These are phyloP conservation scores for Amphipyra tragopoginis DNA, from an alignment of 2,888 invertebrate species.

Conservation along the genomic window DNA sequence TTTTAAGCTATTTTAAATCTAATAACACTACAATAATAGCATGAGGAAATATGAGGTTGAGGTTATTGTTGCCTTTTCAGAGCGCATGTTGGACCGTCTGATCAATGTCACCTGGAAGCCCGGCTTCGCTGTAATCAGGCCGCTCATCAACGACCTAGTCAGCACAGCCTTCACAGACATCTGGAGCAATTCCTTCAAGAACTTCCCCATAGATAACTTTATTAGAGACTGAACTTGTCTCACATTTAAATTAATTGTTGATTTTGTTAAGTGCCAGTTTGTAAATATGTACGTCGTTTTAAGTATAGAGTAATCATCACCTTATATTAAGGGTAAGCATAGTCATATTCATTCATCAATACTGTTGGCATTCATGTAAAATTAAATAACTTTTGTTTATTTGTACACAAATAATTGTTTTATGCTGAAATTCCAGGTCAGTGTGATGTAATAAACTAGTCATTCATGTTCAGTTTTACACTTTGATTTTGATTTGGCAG, in stretches of 20 bases:
- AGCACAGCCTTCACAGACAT: constrained; percentile 95
- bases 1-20: too few relatives aligned
- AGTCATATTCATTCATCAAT: constrained; percentile 6
- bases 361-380: constrained; percentile 3
- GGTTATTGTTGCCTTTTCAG: constrained; percentile 74
- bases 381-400: not conserved
- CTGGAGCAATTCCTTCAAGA: constrained; percentile 93
- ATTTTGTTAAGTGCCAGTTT: constrained; percentile 48
- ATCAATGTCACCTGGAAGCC: constrained; percentile 96
- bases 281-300: constrained; percentile 34
- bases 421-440: constrained; percentile 5
- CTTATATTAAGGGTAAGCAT: constrained; percentile 53
- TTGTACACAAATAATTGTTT: not conserved
- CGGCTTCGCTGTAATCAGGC: constrained; percentile 93
- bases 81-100: constrained; percentile 92
- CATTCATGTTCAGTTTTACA: constrained; percentile 36
- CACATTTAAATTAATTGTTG: constrained; percentile 10
- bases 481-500: constrained; percentile 1
- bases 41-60: too few relatives aligned
- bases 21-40: too few relatives aligned
- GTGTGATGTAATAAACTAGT: constrained; percentile 60
- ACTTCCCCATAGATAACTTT: constrained; percentile 93
- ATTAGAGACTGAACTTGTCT: constrained; percentile 78
- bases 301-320: constrained; percentile 25
- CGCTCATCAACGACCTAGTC: constrained; percentile 95